phyloP scores from a whole-genome alignment of 2,113 vertebrate species.

The Elachura formosa region DNA sequence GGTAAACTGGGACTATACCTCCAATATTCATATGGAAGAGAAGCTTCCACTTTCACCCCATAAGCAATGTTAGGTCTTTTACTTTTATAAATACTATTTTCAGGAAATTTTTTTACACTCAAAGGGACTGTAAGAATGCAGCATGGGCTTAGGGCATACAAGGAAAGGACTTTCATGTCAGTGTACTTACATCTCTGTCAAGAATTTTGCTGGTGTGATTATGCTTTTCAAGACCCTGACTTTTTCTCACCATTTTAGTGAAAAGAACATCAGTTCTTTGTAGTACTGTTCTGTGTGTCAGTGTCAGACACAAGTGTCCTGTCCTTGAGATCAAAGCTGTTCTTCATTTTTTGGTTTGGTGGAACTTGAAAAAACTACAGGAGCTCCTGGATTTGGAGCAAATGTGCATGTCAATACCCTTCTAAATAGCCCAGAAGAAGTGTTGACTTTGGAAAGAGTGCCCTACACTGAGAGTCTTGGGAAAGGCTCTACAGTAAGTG shows the following conservation, averaged over 20 bases:
- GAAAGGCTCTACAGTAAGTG: not conserved
- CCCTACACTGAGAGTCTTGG: not conserved
- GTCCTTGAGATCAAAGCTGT: not conserved
- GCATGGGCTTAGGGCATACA: not conserved
- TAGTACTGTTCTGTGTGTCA: not conserved
- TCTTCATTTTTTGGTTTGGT: not conserved
- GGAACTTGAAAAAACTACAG: not conserved
- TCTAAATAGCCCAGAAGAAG: not conserved
- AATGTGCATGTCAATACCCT: not conserved
- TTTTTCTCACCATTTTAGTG: not conserved
- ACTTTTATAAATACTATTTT: not conserved
- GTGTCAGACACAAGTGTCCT: not conserved
- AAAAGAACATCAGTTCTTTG: not conserved
- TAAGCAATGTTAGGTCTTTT: not conserved
- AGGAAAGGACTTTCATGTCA: not conserved
- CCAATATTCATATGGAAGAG: not conserved
- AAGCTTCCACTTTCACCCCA: not conserved
- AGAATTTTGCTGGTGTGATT: not conserved
- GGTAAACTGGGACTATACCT: slow-evolving; percentile 69
- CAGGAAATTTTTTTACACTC: not conserved
- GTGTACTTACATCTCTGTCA: not conserved
- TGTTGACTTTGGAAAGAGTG: not conserved
- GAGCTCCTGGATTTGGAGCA: not conserved
- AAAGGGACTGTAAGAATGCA: not conserved
- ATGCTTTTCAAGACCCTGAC: not conserved